Evolutionary conservation across 2,113 vertebrate species (phyloP), one percentile per base, ranked within the genome.

Genomic region (Piaya cayana): DNA sequence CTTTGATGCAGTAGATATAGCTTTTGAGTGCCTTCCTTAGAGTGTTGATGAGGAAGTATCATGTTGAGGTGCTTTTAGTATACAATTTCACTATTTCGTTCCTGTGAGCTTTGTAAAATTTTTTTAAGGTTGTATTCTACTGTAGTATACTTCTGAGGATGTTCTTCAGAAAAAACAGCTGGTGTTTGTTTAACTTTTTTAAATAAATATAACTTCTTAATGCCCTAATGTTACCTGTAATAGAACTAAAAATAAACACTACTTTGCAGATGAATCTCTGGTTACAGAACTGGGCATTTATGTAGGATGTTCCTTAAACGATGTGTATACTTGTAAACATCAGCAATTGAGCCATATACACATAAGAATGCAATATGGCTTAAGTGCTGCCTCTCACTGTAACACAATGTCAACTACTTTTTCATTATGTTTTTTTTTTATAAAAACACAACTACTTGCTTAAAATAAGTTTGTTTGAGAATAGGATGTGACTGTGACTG

Each of bases 271-370:
- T 59, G 15, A 25, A 0, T 55, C 39, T 89, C 34, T 84, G 22
- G 22, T 86, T 81, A 47, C 4, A 49, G 23, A 82, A 55, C 30
- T 18, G 52, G 56, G 6, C 49, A 20, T 75, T 69, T 49, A 27
- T 27, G 43, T 56, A 49, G 30, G 30, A 34, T 82, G 11, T 79
- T 94, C 78, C 39, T 76, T 78, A 50, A 74, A 6, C 34, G 27
- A 14, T 53, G 8, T 45, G 15, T 69, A 37, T 4, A 1, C 29
- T 62, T 32, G 47, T 87, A 68, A 87, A 82, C 14, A 68, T 74
- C 6, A 21, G 5, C 29, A 49, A 0, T 0, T 68, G 53, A 39
- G 53, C 23, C 12, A 2, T 76, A 21, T 20, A 27, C 6, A 21
- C 5, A 64, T 23, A 56, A 23, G 12, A 69, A 37, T 12, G 9